These are phyloP conservation scores for Naso thynnoides DNA, from an alignment of 2,797 vertebrate genomes.

Conservation along the genomic window DNA sequence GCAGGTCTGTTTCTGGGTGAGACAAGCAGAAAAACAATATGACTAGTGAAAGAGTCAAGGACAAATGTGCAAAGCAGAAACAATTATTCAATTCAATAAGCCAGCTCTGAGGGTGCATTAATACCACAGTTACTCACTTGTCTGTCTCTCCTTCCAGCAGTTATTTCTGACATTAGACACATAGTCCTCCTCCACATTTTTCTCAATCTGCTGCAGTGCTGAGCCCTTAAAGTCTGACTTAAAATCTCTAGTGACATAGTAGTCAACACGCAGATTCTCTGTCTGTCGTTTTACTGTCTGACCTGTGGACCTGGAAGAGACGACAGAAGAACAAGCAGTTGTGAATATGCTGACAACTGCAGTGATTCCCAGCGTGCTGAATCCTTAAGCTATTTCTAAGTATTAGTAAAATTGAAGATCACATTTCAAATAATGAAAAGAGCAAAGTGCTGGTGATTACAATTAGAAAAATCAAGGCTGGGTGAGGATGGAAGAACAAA, in stretches of 20 bases:
- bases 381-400: not conserved
- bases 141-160: conserved; percentile 98
- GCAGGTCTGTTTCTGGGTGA: conserved; percentile 92
- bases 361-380: not conserved
- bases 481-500: too few species aligned
- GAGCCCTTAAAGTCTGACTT: conserved; percentile 94
- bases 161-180: conserved; percentile 96
- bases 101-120: not conserved
- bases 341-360: not conserved
- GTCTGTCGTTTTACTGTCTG: conserved; percentile 95
- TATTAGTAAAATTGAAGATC: not conserved
- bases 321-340: not conserved
- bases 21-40: conserved; percentile 38
- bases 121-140: conserved; percentile 86
- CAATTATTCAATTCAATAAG: not conserved
- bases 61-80: not conserved
- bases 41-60: not conserved
- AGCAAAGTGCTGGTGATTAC: not conserved
- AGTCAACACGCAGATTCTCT: conserved; percentile 92
- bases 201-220: conserved; percentile 94
- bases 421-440: not conserved
- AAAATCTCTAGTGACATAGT: conserved; percentile 96
- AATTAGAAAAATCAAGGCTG: not conserved
- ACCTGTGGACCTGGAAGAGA: conserved; percentile 89
- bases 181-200: conserved; percentile 97